Percentiles rank a stretch among this genome's conserved stretches.
phyloP scores from a whole-genome alignment of 1,140 invertebrate species.

The Aleiodes sp. region DNA sequence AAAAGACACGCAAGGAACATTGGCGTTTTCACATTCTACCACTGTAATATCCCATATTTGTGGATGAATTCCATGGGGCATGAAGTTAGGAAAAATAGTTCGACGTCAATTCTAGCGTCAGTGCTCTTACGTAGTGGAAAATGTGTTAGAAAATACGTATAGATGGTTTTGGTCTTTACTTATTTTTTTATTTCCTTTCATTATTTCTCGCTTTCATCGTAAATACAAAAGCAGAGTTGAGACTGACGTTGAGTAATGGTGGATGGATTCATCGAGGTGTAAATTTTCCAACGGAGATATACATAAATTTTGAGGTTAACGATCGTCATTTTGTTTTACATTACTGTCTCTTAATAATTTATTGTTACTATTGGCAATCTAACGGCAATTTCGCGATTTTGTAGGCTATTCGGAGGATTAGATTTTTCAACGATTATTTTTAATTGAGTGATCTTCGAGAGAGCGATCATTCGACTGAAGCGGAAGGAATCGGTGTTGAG shows the following conservation, averaged over 20 bases:
- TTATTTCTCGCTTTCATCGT: too few species aligned
- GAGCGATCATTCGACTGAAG: too few species aligned
- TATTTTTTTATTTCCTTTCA: background rate
- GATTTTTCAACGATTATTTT: too few species aligned
- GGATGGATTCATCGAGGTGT: background rate
- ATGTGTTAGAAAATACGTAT: constrained; percentile 8
- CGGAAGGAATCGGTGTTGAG: too few species aligned
- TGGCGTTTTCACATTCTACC: constrained; percentile 9
- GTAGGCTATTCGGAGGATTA: too few species aligned
- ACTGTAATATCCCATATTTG: constrained; percentile 8
- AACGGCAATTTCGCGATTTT: too few species aligned
- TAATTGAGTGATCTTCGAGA: too few species aligned
- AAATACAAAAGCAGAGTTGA: background rate
- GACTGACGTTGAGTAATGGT: background rate
- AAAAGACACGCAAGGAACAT: constrained; percentile 15
- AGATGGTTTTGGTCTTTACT: too few species aligned
- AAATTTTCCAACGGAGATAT: background rate
- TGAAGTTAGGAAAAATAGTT: constrained; percentile 3
- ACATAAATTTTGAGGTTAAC: constrained; percentile 12
- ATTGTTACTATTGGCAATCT: too few species aligned
- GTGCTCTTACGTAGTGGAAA: background rate
- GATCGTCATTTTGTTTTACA: constrained; percentile 3
- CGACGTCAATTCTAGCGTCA: constrained; percentile 10
- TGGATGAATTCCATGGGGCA: constrained; percentile 10
- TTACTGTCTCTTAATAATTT: background rate